phyloP scores from a whole-genome alignment of 2,113 vertebrate species.

The Siniperca chuatsi region DNA sequence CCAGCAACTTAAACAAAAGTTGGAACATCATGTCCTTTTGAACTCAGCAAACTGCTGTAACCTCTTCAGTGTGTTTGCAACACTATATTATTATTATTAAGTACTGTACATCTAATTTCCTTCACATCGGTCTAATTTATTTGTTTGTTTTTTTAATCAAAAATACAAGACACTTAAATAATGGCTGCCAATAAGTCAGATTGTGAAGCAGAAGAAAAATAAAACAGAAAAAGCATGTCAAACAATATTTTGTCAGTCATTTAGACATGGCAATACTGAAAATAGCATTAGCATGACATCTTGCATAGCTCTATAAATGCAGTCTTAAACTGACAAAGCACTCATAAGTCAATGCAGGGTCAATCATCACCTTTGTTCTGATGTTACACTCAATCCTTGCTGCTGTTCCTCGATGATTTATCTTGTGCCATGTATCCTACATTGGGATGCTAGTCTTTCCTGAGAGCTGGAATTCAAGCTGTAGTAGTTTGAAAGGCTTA shows the following conservation, averaged over 20 bases:
- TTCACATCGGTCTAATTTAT: neutral
- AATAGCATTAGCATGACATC: constrained; percentile 28
- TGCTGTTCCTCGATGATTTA: constrained; percentile 60
- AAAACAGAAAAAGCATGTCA: neutral
- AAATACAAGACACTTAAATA: constrained; percentile 5
- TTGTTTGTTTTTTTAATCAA: neutral
- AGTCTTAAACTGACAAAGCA: neutral
- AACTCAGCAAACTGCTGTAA: constrained; percentile 9
- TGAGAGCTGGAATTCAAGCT: constrained; percentile 82
- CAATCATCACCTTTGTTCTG: constrained; percentile 71
- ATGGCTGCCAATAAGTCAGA: constrained; percentile 9
- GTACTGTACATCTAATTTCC: neutral
- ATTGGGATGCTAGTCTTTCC: constrained; percentile 77
- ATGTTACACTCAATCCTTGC: constrained; percentile 64
- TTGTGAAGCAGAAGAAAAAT: neutral
- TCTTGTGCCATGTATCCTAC: constrained; percentile 80
- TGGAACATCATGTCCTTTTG: constrained; percentile 17
- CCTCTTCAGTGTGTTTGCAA: neutral
- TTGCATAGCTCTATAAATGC: constrained; percentile 19
- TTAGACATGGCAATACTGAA: neutral
- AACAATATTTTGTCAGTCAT: neutral
- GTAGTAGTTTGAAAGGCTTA: constrained; percentile 83
- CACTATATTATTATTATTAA: neutral
- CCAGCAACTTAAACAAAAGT: neutral
- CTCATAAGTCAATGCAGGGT: constrained; percentile 17